Conservation (phyloP, 2,888 invertebrate genomes). For the Bellardia pandia region DNA sequence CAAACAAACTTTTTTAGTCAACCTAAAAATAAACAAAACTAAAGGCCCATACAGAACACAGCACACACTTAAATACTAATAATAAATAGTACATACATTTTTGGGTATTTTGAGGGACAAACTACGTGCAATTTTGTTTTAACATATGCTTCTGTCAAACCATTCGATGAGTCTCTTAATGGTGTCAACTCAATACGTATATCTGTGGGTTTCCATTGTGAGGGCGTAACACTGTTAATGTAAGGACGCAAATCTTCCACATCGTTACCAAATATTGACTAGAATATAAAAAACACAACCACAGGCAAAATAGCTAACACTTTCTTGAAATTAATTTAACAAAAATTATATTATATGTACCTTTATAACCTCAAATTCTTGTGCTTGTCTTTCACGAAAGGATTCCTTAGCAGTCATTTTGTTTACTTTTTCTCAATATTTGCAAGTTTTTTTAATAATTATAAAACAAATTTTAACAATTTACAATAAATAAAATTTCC, state of each 20-base stretch:
- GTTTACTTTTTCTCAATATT: not conserved
- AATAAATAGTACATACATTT: constrained; percentile 86
- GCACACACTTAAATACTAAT: not conserved
- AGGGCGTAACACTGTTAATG: constrained; percentile 84
- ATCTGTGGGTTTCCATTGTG: constrained; percentile 89
- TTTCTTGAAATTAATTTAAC: too few species aligned
- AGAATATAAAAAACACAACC: constrained; percentile 60
- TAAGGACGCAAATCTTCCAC: constrained; percentile 88
- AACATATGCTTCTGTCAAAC: constrained; percentile 87
- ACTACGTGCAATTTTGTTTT: constrained; percentile 90
- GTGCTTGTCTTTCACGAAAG: constrained; percentile 91
- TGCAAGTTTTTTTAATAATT: constrained; percentile 18
- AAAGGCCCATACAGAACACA: not conserved
- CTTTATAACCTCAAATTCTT: constrained; percentile 94
- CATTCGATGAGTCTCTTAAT: constrained; percentile 88
- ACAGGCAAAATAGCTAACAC: too few species aligned
- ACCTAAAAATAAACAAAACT: constrained; percentile 29
- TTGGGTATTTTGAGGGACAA: constrained; percentile 92
- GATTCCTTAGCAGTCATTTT: constrained; percentile 85
- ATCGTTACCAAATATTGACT: constrained; percentile 92
- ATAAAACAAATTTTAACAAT: constrained; percentile 14
- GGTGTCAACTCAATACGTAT: constrained; percentile 90
- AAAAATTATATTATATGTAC: constrained; percentile 85
- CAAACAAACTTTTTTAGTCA: constrained; percentile 3
- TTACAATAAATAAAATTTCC: not conserved